Evolutionary conservation across 2,113 vertebrate genomes (phyloP), one percentile per base, ranked within the genome.

Genomic region (Vidua macroura): DNA sequence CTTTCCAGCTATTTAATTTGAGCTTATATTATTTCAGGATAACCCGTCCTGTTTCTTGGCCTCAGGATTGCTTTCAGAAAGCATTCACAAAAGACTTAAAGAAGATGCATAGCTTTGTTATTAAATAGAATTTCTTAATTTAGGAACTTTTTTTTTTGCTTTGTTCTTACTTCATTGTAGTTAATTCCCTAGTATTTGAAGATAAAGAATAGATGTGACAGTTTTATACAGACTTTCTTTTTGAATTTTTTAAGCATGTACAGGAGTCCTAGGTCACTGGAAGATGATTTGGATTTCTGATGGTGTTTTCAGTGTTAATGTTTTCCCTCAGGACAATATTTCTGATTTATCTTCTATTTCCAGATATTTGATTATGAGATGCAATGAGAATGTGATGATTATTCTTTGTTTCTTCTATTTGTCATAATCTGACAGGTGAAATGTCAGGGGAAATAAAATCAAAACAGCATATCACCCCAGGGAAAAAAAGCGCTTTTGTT

Each of bases 361-460:
- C 63, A 97, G 95, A 86, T 95, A 96, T 84, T 95, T 96, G 88
- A 94, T 96, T 92, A 95, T 93, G 68, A 92, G 58, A 93, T 92
- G 90, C 79, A 94, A 81, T 91, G 92, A 85, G 73, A 96, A 94
- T 91, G 82, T 68, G 84, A 77, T 91, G 92, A 88, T 95, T 96
- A 95, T 95, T 95, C 72, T 96, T 96, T 95, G 68, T 92, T 96
- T 94, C 91, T 94, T 86, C 94, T 96, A 77, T 86, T 97, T 96
- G 93, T 64, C 92, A 86, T 95, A 97, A 96, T 95, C 94, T 97
- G 94, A 96, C 94, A 96, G 92, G 90, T 97, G 93, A 96, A 96
- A 97, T 92, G 90, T 95, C 95, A 97, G 68, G 73, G 88, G 95
- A 96, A 97, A 96, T 97, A 96, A 96, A 94, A 95, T 96, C 92